Evolutionary conservation across 2,797 vertebrate species (phyloP).

Genomic region (Xenentodon cancila): DNA sequence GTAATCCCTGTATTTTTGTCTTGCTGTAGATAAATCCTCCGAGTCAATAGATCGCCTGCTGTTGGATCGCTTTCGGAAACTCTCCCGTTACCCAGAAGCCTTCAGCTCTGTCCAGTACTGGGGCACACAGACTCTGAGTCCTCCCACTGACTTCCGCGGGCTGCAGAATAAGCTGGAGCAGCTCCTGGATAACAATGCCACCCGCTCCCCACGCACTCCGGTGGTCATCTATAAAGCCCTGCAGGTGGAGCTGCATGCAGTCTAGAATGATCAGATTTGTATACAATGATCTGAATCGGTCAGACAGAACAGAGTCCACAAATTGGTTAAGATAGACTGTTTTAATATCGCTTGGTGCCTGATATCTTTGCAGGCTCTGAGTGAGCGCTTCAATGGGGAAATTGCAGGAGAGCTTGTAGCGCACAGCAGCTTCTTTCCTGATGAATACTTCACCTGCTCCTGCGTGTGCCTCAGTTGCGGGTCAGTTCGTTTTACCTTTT

Average conservation of each 20-base stretch:
- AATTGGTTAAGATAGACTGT: neutral
- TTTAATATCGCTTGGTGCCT: neutral
- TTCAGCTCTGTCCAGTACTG: constrained; percentile 96
- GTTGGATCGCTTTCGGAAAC: constrained; percentile 91
- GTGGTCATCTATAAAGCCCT: constrained; percentile 95
- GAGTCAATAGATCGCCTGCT: constrained; percentile 93
- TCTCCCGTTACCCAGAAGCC: constrained; percentile 94
- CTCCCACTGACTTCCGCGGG: constrained; percentile 93
- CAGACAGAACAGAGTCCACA: neutral
- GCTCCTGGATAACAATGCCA: constrained; percentile 93
- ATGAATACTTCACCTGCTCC: constrained; percentile 99
- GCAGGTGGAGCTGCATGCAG: constrained; percentile 80
- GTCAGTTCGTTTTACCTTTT: constrained; percentile 78
- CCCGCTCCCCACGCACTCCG: constrained; percentile 91
- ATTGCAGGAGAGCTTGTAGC: constrained; percentile 93
- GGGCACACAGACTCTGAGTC: constrained; percentile 93
- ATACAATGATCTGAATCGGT: neutral
- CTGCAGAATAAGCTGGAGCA: constrained; percentile 89
- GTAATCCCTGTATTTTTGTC: neutral
- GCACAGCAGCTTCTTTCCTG: constrained; percentile 97
- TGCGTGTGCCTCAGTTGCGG: constrained; percentile 95
- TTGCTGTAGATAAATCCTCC: constrained; percentile 84
- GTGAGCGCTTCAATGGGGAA: constrained; percentile 96
- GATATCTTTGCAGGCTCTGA: constrained; percentile 86
- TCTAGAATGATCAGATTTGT: neutral